Percentiles rank a stretch among this genome's conserved stretches.
phyloP scores from a whole-genome alignment of 1,140 invertebrate species.

The Aphelinus certus region DNA sequence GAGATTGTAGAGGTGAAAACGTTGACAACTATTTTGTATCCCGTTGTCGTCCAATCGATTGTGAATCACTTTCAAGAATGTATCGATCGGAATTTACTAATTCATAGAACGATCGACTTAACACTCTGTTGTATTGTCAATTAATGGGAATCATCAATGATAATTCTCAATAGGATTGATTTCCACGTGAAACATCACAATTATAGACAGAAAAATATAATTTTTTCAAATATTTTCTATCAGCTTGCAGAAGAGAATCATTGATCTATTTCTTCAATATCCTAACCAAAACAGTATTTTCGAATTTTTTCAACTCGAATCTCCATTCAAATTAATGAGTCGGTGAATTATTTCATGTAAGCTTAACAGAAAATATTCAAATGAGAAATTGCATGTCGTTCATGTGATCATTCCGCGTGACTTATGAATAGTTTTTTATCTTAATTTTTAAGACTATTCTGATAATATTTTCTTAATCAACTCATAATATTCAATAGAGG shows the following conservation, averaged over 20 bases:
- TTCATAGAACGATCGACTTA: no score
- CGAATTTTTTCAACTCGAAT: background rate
- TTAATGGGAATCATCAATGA: no score
- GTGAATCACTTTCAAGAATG: no score
- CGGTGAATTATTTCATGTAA: background rate
- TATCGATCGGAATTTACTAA: no score
- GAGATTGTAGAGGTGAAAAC: no score
- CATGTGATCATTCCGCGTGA: slow-evolving; percentile 9
- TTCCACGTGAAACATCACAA: no score
- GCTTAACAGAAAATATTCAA: slow-evolving; percentile 10
- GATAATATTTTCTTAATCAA: no score
- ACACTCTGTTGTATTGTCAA: no score
- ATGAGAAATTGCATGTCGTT: slow-evolving; percentile 13
- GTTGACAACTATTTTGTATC: no score
- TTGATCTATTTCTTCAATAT: slow-evolving; percentile 24
- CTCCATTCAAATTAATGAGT: background rate
- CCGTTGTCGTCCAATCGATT: no score
- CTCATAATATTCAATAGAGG: no score
- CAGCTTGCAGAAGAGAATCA: slow-evolving; percentile 10
- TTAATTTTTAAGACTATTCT: background rate
- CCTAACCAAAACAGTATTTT: slow-evolving; percentile 41
- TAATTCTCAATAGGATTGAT: no score
- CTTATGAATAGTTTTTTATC: slow-evolving; percentile 4
- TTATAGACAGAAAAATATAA: background rate
- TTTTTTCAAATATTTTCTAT: background rate